Base-by-base conservation (phyloP, 30 jellyfish, hydroid and myxozoan species). In the Aurelia sp. region DNA sequence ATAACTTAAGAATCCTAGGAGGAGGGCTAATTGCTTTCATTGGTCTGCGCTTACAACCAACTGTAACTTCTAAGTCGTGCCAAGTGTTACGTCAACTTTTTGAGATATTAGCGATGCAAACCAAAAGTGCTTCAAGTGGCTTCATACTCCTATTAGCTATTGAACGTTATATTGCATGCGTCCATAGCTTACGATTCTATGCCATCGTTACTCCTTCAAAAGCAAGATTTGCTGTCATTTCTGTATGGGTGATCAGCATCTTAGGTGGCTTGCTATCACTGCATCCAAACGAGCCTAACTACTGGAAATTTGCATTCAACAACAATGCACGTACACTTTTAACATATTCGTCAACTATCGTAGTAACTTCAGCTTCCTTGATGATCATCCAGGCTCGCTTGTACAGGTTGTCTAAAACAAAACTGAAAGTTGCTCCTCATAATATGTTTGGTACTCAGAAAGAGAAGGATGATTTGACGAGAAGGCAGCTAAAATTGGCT, bases 91-190 rank as follows among this genome's bases (percentile, higher is more conserved):
- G 85, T 21, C 52, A 51, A 55, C 0, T 55, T 20, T 2, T 74
- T 21, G 71, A 74, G 53, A 4, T 74, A 5, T 3, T 12, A 41
- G 72, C 19, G 1, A 17, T 37, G 22, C 55, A 22, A 74, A 74
- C 72, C 17, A 47, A 21, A 3, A 37, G 52, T 16, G 61, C 44
- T 5, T 16, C 73, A 11, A 74, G 85, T 51, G 71, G 67, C n/a
- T 27, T 27, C 33, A 27, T 2, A 27, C 33, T 27, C 33, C 33
- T 27, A 27, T 27, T 27, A 27, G 33, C 85, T 17, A 9, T 48
- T 17, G 85, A 74, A 55, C 85, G 85, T 35, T 74, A 74, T 5
- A 55, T 27, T 27, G 33, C 33, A 27, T 27, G 33, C 33, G 2
- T 27, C 33, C 2, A 27, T 27, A 0, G 33, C 33, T 27, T 27